These are phyloP conservation scores for Drosophila trapezifrons DNA, from an alignment of 1,140 invertebrate species.

Conservation along the genomic window DNA sequence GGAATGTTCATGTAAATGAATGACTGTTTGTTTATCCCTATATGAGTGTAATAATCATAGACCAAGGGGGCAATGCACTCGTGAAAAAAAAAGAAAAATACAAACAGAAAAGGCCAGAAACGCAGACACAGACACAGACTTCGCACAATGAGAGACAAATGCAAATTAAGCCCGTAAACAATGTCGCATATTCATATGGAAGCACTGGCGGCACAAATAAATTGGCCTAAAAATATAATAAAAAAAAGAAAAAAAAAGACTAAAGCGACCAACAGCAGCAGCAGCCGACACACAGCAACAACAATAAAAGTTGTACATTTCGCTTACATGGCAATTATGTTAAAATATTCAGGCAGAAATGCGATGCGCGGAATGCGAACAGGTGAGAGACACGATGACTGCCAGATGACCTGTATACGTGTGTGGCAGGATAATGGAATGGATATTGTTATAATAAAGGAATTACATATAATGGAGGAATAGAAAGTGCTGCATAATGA, in stretches of 20 bases:
- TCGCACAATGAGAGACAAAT: constrained; percentile 54
- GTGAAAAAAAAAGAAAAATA: constrained; percentile 7
- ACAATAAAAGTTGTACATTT: constrained; percentile 55
- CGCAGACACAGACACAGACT: constrained; percentile 12
- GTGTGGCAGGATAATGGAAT: background rate
- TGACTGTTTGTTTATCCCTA: constrained; percentile 25
- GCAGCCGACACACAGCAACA: constrained; percentile 26
- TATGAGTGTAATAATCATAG: constrained; percentile 39
- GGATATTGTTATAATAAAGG: constrained; percentile 14
- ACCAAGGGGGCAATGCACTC: constrained; percentile 43
- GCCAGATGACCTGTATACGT: constrained; percentile 29
- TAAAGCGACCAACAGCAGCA: constrained; percentile 7
- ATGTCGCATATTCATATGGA: constrained; percentile 51
- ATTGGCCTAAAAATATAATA: constrained; percentile 57
- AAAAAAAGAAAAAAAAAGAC: constrained; percentile 17
- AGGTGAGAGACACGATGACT: constrained; percentile 37
- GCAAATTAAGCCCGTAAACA: constrained; percentile 65
- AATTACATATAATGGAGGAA: constrained; percentile 9
- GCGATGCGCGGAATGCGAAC: constrained; percentile 24
- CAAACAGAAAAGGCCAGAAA: constrained; percentile 19
- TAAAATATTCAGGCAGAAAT: constrained; percentile 42
- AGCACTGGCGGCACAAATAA: constrained; percentile 41
- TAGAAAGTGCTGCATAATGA: background rate
- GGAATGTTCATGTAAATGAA: constrained; percentile 24
- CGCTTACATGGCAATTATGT: constrained; percentile 63